A percentile compares a stretch with the other conserved stretches of the same genome.
Conservation (phyloP, 2,113 vertebrate genomes). For the Cisticola juncidis region DNA sequence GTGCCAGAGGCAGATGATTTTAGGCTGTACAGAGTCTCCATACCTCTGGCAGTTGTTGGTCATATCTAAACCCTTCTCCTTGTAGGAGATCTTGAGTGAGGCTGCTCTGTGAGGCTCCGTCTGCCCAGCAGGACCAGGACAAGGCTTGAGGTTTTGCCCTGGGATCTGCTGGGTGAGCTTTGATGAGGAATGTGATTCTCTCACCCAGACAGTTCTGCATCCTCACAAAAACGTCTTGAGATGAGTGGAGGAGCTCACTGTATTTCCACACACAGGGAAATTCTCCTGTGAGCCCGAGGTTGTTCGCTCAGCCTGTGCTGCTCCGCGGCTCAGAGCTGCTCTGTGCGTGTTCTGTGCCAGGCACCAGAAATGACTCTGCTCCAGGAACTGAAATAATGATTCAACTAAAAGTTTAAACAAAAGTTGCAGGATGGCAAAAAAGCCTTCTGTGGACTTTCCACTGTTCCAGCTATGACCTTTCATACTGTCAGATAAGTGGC, state of each 20-base stretch:
- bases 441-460: constrained; percentile 26
- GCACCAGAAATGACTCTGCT: neutral
- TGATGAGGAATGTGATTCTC: neutral
- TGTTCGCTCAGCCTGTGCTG: neutral
- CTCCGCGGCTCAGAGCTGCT: accelerated
- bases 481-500: neutral
- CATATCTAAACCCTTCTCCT: neutral
- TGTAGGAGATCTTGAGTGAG: neutral
- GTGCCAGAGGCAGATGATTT: neutral
- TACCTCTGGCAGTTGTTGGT: neutral
- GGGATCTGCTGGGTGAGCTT: neutral
- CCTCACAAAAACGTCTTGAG: neutral
- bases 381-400: constrained; percentile 7
- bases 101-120: accelerated
- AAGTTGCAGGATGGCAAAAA: neutral
- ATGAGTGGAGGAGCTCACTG: neutral
- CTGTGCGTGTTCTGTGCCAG: accelerated
- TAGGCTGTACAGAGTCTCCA: neutral
- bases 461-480: constrained; percentile 15
- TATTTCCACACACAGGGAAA: neutral
- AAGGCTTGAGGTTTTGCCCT: neutral
- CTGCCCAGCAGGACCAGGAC: accelerated
- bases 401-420: neutral
- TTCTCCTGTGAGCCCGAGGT: neutral
- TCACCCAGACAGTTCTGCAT: neutral